Percentiles rank a stretch among this genome's conserved stretches.
These are phyloP conservation scores for Silurus asotus DNA, from an alignment of 2,113 vertebrate genomes.

Conservation along the genomic window DNA sequence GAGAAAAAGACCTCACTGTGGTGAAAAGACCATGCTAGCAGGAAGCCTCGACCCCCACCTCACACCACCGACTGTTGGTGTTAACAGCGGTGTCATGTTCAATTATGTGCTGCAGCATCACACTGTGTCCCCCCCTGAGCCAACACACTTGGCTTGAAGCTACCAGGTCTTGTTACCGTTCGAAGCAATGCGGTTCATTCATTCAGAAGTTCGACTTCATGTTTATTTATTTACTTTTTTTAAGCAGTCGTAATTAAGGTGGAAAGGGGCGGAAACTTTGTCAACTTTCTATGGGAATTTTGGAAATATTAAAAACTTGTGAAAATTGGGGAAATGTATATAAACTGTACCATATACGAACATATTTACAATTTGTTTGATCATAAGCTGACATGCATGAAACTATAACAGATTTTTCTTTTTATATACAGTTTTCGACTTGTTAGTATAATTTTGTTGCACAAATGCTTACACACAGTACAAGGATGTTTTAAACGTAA, in stretches of 20 bases:
- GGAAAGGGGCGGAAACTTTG: no score
- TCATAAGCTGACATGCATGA: no score
- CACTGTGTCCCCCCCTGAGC: conserved; percentile 60
- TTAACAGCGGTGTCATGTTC: conserved; percentile 64
- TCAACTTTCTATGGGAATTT: no score
- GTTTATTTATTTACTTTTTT: background rate
- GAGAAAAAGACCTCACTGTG: conserved; percentile 52
- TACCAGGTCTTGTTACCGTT: background rate
- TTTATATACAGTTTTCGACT: no score
- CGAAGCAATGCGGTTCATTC: background rate
- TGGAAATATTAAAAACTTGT: no score
- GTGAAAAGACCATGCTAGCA: conserved; percentile 67
- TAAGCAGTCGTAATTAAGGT: background rate
- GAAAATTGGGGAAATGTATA: no score
- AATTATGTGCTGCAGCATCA: conserved; percentile 51
- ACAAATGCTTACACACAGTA: no score
- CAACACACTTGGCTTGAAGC: conserved; percentile 18
- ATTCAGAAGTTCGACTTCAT: background rate
- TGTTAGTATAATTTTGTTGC: no score
- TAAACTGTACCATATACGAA: no score
- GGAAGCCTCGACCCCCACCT: conserved; percentile 58
- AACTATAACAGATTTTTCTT: no score
- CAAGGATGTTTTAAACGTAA: no score
- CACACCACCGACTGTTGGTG: conserved; percentile 57
- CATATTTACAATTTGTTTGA: background rate